These are phyloP conservation scores for Halichoerus grypus DNA, from an alignment of 2,113 vertebrate genomes.

Conservation along the genomic window DNA sequence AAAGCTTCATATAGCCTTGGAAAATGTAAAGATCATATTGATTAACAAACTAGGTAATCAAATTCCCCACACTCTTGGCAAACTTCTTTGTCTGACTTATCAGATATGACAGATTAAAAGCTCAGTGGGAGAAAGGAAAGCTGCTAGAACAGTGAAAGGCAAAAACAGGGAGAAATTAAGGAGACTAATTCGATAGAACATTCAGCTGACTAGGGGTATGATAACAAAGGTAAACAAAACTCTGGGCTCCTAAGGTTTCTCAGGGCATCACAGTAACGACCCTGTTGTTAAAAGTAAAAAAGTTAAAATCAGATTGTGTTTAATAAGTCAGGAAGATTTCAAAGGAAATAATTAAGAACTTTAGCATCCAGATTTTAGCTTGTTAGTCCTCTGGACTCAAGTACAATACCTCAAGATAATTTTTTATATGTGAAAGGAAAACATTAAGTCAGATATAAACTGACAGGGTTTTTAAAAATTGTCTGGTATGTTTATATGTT, in stretches of 20 bases:
- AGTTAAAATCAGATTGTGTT: background rate
- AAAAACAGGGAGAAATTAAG: background rate
- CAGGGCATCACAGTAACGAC: background rate
- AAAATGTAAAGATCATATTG: background rate
- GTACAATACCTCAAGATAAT: background rate
- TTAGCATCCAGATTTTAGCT: background rate
- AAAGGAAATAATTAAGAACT: background rate
- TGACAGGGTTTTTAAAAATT: background rate
- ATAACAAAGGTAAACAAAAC: background rate
- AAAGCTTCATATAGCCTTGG: background rate
- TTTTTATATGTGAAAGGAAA: conserved; percentile 1
- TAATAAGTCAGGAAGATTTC: background rate
- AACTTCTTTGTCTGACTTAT: background rate
- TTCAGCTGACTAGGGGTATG: background rate
- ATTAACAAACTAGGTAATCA: background rate
- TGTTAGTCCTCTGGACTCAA: background rate
- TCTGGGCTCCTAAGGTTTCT: background rate
- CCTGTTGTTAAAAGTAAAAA: background rate
- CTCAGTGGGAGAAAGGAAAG: background rate
- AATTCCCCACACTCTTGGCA: background rate
- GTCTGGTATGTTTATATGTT: background rate
- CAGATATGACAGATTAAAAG: background rate
- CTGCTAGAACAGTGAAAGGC: background rate
- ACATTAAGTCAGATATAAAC: background rate
- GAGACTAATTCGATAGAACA: background rate